Base-by-base conservation (phyloP, 2,113 vertebrate species). In the Illadopsis cleaveri region DNA sequence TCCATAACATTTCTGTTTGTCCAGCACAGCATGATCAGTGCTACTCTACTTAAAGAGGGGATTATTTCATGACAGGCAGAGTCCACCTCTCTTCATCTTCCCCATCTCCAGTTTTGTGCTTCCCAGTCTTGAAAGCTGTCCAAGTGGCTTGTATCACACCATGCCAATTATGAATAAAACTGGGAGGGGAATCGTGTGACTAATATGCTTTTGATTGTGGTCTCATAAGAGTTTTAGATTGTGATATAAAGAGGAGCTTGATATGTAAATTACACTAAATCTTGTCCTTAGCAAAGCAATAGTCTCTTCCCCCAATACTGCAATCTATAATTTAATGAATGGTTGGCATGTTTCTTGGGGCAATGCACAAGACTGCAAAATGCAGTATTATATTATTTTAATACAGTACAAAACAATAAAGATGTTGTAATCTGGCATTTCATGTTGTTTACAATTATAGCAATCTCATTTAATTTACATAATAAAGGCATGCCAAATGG, bases 171-270 rank as follows among this genome's bases (percentile, higher is more conserved):
- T 30, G 53, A 93, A 72, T 94, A 97, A 96, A 95, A 73, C 9
- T 20, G 1, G 44, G 53, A 93, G 40, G 33, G 60, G 20, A 93
- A 48, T 71, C 21, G 35, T 94, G 65, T 70, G 48, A 86, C 56
- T 94, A 94, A 93, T 72, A 91, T 82, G 60, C 66, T 93, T 86
- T 92, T 94, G 86, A 96, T 95, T 93, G 82, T 42, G 68, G 45
- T 92, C 44, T 77, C 96, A 64, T 31, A 86, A 69, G 64, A 95
- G 69, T 93, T 95, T 83, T 90, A 68, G 53, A 89, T 60, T 80
- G 47, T 56, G 51, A 57, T 94, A 50, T 86, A 92, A 94, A 80
- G 80, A 80, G 54, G 62, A 93, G 15, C 48, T 76, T 77, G 53
- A 93, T 95, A 94, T 50, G 60, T 72, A 97, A 94, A 94, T 77